Conservation (phyloP, 2,113 vertebrate genomes). For the Bos javanicus region DNA sequence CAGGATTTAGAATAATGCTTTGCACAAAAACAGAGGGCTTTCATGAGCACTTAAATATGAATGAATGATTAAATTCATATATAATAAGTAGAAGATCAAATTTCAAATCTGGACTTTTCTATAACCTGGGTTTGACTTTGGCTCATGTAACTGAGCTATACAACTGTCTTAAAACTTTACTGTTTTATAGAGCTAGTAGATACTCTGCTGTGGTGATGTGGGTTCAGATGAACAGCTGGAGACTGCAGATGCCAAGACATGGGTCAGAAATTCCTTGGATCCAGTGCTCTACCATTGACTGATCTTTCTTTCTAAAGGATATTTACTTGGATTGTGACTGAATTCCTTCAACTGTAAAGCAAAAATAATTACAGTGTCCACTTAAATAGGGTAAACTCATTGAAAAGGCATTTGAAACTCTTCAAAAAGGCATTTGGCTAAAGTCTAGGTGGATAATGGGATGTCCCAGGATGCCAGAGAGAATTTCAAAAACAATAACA, state of each 20-base stretch:
- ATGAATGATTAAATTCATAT: not conserved
- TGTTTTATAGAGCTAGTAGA: not conserved
- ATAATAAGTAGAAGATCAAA: not conserved
- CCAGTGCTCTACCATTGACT: too few species aligned
- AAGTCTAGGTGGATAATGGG: not conserved
- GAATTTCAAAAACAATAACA: not conserved
- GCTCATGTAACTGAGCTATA: not conserved
- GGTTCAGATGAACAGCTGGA: not conserved
- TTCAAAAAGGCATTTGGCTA: not conserved
- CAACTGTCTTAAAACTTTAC: not conserved
- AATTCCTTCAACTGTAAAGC: not conserved
- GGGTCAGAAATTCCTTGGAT: not conserved
- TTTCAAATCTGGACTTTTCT: not conserved
- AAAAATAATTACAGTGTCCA: not conserved
- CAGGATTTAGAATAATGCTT: not conserved
- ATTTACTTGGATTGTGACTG: not conserved
- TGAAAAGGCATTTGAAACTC: not conserved
- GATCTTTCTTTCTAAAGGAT: not conserved
- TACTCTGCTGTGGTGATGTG: not conserved
- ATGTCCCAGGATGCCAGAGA: not conserved
- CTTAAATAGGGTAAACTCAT: not conserved
- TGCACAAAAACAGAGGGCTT: not conserved
- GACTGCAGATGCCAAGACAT: not conserved
- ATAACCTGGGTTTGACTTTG: not conserved
- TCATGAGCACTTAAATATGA: not conserved